These are phyloP conservation scores for Xyliphius kryptos DNA, from an alignment of 2,113 vertebrate species.

Conservation along the genomic window DNA sequence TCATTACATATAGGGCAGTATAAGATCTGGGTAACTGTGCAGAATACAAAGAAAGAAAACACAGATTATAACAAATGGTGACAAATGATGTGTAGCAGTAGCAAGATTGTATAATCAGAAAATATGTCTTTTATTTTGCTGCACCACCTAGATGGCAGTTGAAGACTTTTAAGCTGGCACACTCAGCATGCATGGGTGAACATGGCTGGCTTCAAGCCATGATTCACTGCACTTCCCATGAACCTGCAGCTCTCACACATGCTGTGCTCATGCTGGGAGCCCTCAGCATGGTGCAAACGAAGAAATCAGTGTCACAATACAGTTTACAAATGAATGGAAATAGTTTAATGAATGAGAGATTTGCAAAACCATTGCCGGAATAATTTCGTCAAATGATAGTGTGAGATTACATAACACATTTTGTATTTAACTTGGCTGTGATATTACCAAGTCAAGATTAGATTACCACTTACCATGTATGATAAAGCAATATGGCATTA, in stretches of 20 bases:
- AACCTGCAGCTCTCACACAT: constrained; percentile 22
- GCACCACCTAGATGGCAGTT: constrained; percentile 30
- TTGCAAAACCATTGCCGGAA: not conserved
- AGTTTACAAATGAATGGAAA: not conserved
- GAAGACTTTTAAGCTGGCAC: constrained; percentile 42
- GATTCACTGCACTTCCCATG: constrained; percentile 38
- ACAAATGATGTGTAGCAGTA: too few species aligned
- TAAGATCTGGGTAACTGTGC: too few species aligned
- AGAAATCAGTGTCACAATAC: not conserved
- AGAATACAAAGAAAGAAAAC: not conserved
- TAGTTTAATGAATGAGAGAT: not conserved
- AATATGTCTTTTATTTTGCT: constrained; percentile 32
- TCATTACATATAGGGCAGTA: too few species aligned
- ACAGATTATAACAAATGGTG: not conserved
- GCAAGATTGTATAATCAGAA: not conserved
- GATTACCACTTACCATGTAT: too few species aligned
- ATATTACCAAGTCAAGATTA: too few species aligned
- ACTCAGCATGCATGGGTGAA: constrained; percentile 42
- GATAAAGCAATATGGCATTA: too few species aligned
- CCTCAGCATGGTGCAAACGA: constrained; percentile 14
- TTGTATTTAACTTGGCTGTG: too few species aligned
- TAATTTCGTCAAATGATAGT: too few species aligned
- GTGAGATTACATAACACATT: too few species aligned
- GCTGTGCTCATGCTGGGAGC: constrained; percentile 3
- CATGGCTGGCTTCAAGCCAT: constrained; percentile 39